Evolutionary conservation across 2,113 vertebrate genomes (phyloP).

Genomic region (Neolamprologus longior): DNA sequence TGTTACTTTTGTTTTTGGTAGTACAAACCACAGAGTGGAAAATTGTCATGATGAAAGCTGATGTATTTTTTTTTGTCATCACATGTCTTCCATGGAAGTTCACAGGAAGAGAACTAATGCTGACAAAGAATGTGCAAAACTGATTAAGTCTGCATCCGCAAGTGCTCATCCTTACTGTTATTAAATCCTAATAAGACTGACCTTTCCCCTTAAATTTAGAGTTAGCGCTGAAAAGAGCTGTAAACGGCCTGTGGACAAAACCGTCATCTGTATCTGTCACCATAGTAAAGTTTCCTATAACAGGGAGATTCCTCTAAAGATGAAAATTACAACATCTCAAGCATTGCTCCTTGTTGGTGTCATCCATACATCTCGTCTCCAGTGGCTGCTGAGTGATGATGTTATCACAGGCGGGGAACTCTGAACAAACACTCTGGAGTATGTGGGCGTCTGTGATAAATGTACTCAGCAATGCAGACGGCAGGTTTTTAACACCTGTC

Average conservation of each 20-base stretch:
- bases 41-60: background rate
- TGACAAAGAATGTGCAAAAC: slow-evolving; percentile 10
- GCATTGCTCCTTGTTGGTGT: background rate
- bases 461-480: background rate
- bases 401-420: slow-evolving; percentile 36
- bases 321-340: background rate
- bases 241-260: background rate
- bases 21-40: background rate
- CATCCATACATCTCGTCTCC: background rate
- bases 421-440: slow-evolving; percentile 31
- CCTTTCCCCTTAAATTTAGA: background rate
- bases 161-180: background rate
- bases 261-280: background rate
- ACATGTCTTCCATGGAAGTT: slow-evolving; percentile 11
- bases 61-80: background rate
- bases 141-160: background rate
- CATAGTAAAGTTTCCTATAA: background rate
- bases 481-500: slow-evolving; percentile 46
- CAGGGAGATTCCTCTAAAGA: background rate
- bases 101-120: slow-evolving; percentile 19
- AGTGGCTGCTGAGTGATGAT: background rate
- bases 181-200: background rate
- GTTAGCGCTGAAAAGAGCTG: background rate
- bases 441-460: background rate
- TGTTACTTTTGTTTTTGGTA: background rate